These are phyloP conservation scores for Hesperophylax magnus DNA, from an alignment of 1,140 invertebrate species.

Conservation along the genomic window DNA sequence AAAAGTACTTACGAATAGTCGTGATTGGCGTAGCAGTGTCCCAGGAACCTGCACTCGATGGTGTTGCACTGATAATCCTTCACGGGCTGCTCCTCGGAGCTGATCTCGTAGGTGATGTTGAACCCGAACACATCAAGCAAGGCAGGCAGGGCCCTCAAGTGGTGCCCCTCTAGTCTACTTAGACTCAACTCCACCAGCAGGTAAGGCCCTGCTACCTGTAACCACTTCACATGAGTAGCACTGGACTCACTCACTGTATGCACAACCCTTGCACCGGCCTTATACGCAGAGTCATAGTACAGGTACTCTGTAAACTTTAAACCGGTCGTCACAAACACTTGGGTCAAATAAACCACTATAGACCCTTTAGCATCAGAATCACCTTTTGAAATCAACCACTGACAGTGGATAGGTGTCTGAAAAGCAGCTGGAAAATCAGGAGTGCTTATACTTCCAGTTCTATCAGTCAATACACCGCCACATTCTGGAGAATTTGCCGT, in stretches of 20 bases:
- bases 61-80: constrained; percentile 80
- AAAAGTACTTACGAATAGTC: constrained; percentile 77
- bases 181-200: constrained; percentile 85
- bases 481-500: constrained; percentile 65
- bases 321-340: constrained; percentile 86
- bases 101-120: constrained; percentile 92
- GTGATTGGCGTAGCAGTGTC: constrained; percentile 82
- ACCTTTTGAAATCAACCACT: constrained; percentile 88
- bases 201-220: constrained; percentile 80
- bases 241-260: constrained; percentile 80
- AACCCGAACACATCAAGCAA: constrained; percentile 91
- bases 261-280: constrained; percentile 74
- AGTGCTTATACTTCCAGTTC: constrained; percentile 81
- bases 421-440: constrained; percentile 87
- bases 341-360: constrained; percentile 89
- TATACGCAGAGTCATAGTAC: constrained; percentile 81
- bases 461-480: constrained; percentile 74
- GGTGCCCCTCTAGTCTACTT: constrained; percentile 82
- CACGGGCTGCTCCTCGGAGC: constrained; percentile 64
- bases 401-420: constrained; percentile 84
- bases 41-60: constrained; percentile 84
- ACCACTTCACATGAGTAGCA: constrained; percentile 77
- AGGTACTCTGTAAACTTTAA: constrained; percentile 87
- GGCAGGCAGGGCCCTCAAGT: constrained; percentile 84
- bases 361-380: constrained; percentile 71